Percentiles rank a stretch among this genome's conserved stretches.
These are phyloP conservation scores for Ernsta delagoae DNA, from an alignment of 2,888 invertebrate genomes.

Conservation along the genomic window DNA sequence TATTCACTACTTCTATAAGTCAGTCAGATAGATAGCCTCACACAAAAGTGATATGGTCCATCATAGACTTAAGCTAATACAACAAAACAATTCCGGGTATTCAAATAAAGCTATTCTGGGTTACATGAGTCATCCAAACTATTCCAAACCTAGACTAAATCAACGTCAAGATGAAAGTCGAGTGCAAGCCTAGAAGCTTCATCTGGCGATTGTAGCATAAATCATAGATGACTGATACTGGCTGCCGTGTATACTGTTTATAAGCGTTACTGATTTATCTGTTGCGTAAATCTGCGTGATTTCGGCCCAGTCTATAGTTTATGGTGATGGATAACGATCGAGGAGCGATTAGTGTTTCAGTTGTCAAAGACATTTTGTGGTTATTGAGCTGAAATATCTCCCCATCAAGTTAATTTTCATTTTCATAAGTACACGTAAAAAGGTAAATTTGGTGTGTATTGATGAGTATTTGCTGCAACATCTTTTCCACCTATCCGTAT, in stretches of 20 bases:
- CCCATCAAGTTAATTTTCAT: no score
- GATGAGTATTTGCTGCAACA: no score
- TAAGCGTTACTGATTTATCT: not conserved
- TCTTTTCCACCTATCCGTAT: no score
- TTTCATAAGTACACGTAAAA: no score
- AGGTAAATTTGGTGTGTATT: no score
- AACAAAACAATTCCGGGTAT: not conserved
- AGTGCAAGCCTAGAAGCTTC: not conserved
- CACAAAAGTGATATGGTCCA: not conserved
- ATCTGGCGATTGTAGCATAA: constrained; percentile 1
- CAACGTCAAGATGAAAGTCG: not conserved
- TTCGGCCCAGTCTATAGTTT: not conserved
- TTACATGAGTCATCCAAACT: not conserved
- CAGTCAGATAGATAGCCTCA: no score
- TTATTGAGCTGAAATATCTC: not conserved
- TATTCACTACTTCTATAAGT: no score
- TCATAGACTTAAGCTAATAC: not conserved
- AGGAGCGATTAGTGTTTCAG: not conserved
- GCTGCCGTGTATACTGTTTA: not conserved
- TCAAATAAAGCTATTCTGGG: not conserved
- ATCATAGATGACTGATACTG: not conserved
- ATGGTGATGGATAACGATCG: not conserved
- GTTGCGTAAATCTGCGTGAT: not conserved
- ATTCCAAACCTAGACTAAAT: not conserved
- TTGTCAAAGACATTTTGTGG: not conserved